These are phyloP conservation scores for Promerops cafer DNA, from an alignment of 2,113 vertebrate species.

Conservation along the genomic window DNA sequence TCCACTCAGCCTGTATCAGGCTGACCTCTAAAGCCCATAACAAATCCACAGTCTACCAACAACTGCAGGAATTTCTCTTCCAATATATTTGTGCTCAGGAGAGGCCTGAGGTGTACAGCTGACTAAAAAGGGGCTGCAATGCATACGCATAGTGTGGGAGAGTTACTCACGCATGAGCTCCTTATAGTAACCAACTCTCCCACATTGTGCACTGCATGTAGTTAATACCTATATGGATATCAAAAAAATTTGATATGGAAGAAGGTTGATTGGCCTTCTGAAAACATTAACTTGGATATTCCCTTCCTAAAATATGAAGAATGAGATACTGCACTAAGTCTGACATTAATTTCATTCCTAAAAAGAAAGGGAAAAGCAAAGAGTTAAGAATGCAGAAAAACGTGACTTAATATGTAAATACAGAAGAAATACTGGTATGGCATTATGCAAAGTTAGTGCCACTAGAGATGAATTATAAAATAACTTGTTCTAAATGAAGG, in stretches of 20 bases:
- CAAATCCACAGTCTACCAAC: not conserved
- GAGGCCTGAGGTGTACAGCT: not conserved
- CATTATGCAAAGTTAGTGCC: not conserved
- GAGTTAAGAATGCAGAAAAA: not conserved
- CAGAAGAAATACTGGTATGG: not conserved
- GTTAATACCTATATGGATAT: constrained; percentile 8
- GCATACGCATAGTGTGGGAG: constrained; percentile 8
- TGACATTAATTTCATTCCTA: not conserved
- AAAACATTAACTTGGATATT: not conserved
- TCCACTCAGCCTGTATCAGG: not conserved
- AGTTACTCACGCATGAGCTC: constrained; percentile 32
- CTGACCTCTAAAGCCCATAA: not conserved
- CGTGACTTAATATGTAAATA: not conserved
- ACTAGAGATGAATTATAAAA: not conserved
- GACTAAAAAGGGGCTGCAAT: constrained; percentile 13
- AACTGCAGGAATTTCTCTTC: not conserved
- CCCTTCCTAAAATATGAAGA: not conserved
- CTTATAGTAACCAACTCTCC: constrained; percentile 54
- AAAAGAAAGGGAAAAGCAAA: not conserved
- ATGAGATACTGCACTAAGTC: not conserved
- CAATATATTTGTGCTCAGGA: not conserved
- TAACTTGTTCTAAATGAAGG: not conserved
- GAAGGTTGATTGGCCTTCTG: not conserved
- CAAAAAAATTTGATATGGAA: not conserved
- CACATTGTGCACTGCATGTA: not conserved